Evolutionary conservation across 2,888 invertebrate genomes (phyloP).

Genomic region (Netelia fuscicornis): DNA sequence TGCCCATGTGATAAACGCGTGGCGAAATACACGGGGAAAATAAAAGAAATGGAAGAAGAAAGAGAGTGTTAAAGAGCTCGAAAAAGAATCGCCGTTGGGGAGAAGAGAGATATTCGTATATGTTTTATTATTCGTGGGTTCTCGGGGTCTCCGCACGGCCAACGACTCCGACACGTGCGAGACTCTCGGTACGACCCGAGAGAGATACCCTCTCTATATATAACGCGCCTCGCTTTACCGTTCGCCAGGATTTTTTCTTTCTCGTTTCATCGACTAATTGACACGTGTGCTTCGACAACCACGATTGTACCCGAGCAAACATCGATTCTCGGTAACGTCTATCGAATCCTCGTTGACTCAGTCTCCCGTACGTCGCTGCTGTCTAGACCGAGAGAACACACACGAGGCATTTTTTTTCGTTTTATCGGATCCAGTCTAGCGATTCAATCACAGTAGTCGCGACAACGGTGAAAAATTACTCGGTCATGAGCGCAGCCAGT

Average conservation of each 20-base stretch:
- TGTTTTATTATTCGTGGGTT: constrained; percentile 55
- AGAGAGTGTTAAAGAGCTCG: constrained; percentile 28
- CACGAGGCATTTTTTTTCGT: constrained; percentile 19
- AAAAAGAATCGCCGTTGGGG: constrained; percentile 54
- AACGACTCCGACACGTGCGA: constrained; percentile 62
- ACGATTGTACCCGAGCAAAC: constrained; percentile 50
- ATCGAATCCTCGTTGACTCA: constrained; percentile 51
- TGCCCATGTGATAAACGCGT: constrained; percentile 5
- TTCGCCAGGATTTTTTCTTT: constrained; percentile 72
- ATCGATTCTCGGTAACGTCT: constrained; percentile 54
- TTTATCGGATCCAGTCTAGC: constrained; percentile 21
- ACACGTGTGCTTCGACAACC: constrained; percentile 73
- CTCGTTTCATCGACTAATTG: constrained; percentile 76
- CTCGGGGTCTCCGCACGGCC: constrained; percentile 26
- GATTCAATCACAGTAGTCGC: constrained; percentile 35
- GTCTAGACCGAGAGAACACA: constrained; percentile 30
- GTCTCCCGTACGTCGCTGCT: constrained; percentile 11
- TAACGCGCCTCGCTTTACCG: constrained; percentile 60
- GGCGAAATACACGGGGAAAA: constrained; percentile 5
- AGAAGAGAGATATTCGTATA: constrained; percentile 16
- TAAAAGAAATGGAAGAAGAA: constrained; percentile 28
- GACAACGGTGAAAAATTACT: constrained; percentile 31
- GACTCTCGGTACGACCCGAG: constrained; percentile 26
- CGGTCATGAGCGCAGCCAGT: constrained; percentile 12
- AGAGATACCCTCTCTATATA: constrained; percentile 25